Base-by-base conservation (phyloP, 2,113 vertebrate species). In the Leptobrachium ailaonicum region DNA sequence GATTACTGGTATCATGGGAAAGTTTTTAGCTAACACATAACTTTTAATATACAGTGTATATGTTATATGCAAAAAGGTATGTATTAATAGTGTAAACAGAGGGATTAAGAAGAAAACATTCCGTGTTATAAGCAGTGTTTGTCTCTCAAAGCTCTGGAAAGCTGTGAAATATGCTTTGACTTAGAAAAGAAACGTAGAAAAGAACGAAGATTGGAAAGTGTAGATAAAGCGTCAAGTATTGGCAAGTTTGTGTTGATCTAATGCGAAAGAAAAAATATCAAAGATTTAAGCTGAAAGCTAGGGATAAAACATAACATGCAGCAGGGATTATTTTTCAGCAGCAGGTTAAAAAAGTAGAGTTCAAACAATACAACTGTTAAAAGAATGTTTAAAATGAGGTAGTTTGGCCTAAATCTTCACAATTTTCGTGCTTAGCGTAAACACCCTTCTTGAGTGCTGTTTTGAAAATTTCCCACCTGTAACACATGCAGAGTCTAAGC, bases 301-400 rank as follows among this genome's bases (percentile, higher is more conserved):
- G n/a, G 71, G 79, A 81, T 75, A 81, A 81, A 81, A 58, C 66
- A 41, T 73, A 60, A 56, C 64, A 74, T 75, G 62, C 79, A 60
- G 72, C 12, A 41, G 71, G 47, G 72, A 80, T 81, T 81, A 75
- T 54, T 81, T 7, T 41, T 41, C 6, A 58, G 64, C 53, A 58
- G 64, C 45, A 73, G 54, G 66, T 10, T 13, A 71, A 67, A 66
- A 72, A 74, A 80, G 20, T 32, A 32, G 20, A 32, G 20, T 32
- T 32, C 20, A 32, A 32, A 32, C 20, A 32, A 32, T 32, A 32
- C 20, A 32, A 32, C 20, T 32, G 20, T 32, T 32, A 32, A 32
- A 32, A 32, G 20, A 32, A 32, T 32, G 20, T 32, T 32, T 32
- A 32, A 32, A 32, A 32, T 32, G 20, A 32, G 20, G 20, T 32